Conservation (phyloP, 2,888 invertebrate genomes). For the Ephialtes manifestator region DNA sequence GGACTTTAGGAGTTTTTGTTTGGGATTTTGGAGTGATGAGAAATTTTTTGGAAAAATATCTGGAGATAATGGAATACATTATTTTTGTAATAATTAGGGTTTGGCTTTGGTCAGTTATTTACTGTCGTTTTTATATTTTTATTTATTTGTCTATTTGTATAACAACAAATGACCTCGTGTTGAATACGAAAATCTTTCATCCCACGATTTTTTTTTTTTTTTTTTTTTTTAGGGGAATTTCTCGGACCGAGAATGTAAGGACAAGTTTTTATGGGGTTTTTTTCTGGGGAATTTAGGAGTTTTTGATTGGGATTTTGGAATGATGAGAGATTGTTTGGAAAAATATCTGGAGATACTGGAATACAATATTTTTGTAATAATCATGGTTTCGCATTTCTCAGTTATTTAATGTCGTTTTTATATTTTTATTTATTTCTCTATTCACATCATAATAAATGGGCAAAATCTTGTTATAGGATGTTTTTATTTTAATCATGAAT, state of each 20-base stretch:
- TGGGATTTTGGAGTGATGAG: background rate
- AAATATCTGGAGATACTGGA: background rate
- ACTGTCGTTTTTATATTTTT: background rate
- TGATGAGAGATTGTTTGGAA: background rate
- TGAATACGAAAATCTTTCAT: background rate
- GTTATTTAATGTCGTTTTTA: background rate
- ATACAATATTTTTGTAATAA: background rate
- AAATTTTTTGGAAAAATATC: background rate
- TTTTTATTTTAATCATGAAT: too few relatives aligned
- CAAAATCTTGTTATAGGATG: too few relatives aligned
- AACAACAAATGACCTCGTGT: slow-evolving; percentile 2
- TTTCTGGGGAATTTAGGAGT: background rate
- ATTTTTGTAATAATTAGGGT: background rate
- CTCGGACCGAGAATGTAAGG: background rate
- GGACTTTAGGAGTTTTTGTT: background rate
- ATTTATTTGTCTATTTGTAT: too few relatives aligned
- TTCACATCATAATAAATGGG: too few relatives aligned
- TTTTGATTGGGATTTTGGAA: background rate
- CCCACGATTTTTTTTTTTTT: background rate
- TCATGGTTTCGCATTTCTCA: background rate
- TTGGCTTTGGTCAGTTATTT: too few relatives aligned
- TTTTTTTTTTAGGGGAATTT: background rate
- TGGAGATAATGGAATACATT: background rate
- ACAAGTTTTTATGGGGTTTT: background rate
- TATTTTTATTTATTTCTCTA: too few relatives aligned